Conservation (phyloP, 1,140 invertebrate genomes). For the Theocolax elegans region DNA sequence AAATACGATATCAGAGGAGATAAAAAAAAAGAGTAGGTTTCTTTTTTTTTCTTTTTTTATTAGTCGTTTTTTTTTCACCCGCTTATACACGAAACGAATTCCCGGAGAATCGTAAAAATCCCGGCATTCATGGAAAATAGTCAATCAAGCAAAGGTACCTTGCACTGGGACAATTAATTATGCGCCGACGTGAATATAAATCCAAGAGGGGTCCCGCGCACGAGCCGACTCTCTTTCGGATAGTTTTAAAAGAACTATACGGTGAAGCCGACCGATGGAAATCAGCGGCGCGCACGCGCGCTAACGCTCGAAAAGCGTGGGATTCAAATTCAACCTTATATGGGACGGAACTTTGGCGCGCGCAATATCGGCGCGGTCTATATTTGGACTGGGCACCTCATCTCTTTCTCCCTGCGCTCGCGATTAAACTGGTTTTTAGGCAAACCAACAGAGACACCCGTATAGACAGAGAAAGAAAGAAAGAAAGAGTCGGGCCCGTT, state of each 20-base stretch:
- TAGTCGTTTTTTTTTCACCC: neutral
- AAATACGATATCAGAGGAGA: slow-evolving; percentile 28
- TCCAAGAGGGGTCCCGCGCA: neutral
- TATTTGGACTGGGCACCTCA: slow-evolving; percentile 22
- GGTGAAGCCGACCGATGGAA: too few species aligned
- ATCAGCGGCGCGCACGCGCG: neutral
- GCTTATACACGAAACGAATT: neutral
- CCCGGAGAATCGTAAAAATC: slow-evolving; percentile 16
- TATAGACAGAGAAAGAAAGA: neutral
- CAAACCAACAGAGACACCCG: neutral
- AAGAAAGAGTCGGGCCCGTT: too few species aligned
- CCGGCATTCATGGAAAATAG: slow-evolving; percentile 26
- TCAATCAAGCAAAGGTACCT: slow-evolving; percentile 17
- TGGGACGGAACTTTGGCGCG: slow-evolving; percentile 8
- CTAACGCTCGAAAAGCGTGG: slow-evolving; percentile 23
- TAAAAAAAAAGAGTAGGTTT: neutral
- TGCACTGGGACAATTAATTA: slow-evolving; percentile 15
- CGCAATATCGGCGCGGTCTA: slow-evolving; percentile 7
- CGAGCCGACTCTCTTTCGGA: too few species aligned
- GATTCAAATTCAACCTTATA: slow-evolving; percentile 35
- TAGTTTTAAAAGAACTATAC: too few species aligned
- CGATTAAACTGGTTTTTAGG: slow-evolving; percentile 30
- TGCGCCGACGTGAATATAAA: slow-evolving; percentile 1
- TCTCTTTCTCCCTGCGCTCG: neutral
- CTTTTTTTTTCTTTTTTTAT: too few species aligned